Evolutionary conservation across 2,888 invertebrate genomes (phyloP).

Genomic region (Dendrolimus houi): DNA sequence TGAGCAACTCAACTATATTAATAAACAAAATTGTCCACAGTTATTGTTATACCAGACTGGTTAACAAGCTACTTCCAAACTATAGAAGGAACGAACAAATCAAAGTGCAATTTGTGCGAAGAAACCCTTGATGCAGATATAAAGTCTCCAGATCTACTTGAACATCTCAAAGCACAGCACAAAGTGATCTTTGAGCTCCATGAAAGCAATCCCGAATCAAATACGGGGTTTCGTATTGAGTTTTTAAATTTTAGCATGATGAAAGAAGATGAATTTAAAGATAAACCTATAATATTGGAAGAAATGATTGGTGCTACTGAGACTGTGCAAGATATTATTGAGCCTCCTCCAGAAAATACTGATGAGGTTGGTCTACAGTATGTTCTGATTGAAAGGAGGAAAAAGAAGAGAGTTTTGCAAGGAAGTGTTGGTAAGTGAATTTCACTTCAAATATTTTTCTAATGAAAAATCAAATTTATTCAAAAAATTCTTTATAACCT

Average conservation of each 20-base stretch:
- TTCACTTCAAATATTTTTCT: not conserved
- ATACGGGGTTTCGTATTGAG: conserved; percentile 58
- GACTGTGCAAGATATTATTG: conserved; percentile 5
- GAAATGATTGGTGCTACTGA: conserved; percentile 41
- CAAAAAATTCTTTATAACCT: no score
- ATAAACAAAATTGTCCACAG: not conserved
- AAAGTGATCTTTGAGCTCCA: conserved; percentile 55
- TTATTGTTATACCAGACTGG: conserved; percentile 42
- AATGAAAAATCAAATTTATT: conserved; percentile 11
- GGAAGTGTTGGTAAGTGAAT: not conserved
- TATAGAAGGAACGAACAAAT: conserved; percentile 20
- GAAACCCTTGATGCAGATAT: conserved; percentile 23
- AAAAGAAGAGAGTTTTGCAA: conserved; percentile 15
- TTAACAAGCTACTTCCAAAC: conserved; percentile 49
- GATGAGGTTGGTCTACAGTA: conserved; percentile 35
- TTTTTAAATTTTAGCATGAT: conserved; percentile 51
- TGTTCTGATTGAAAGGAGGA: conserved; percentile 34
- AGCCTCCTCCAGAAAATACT: conserved; percentile 7
- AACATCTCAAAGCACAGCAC: conserved; percentile 43
- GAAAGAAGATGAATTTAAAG: conserved; percentile 37
- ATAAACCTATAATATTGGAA: conserved; percentile 39
- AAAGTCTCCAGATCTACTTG: conserved; percentile 33
- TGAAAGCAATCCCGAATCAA: conserved; percentile 48
- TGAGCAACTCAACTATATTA: no score
- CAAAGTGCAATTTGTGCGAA: conserved; percentile 57